Base-by-base conservation (phyloP, 2,113 vertebrate species). In the Eurystomus gularis region DNA sequence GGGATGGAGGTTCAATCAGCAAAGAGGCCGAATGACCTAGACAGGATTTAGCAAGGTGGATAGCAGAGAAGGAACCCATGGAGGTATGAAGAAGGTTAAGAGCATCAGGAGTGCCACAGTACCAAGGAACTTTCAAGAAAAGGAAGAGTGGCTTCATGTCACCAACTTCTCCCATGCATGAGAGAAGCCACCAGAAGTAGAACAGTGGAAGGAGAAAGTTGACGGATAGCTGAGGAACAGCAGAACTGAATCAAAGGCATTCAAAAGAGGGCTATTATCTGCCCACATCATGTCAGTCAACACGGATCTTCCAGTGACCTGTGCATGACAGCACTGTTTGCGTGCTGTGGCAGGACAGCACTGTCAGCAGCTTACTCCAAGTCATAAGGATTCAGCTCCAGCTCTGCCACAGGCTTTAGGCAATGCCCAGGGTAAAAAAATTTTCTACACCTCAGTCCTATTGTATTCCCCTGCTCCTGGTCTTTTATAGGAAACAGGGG, bases 161-260 rank as follows among this genome's bases (percentile, higher is more conserved):
- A 69, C 35, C 33, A 65, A 5, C 28, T 65, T 48, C 49, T 33
- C 16, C n/a, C 31, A n/a, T 3, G 5, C 28, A 10, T 0, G 1
- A 44, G 6, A 33, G 24, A 58, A 76, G 21, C 26, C 62, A 48
- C 12, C 52, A 82, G n/a, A 31, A 73, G 25, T 12, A 70, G 8
- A 62, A 84, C 0, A 72, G 10, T 8, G 25, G 39, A n/a, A 73
- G 9, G 4, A 64, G 42, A n/a, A 73, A 87, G 76, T 4, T 42
- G 5, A 58, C 11, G 46, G n/a, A 48, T 7, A 58, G 62, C 37
- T 66, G 35, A 91, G 31, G 26, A 39, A 87, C 11, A 90, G n/a
- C 28, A 70, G 81, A 40, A 80, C n/a, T 18, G 1, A 73, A 44
- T 19, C 25, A 24, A 39, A 90, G n/a, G 21, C 5, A 10, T 25